A percentile compares a stretch with the other conserved stretches of the same genome.
Conservation (phyloP, 2,113 vertebrate species). For the Anas platyrhynchos region DNA sequence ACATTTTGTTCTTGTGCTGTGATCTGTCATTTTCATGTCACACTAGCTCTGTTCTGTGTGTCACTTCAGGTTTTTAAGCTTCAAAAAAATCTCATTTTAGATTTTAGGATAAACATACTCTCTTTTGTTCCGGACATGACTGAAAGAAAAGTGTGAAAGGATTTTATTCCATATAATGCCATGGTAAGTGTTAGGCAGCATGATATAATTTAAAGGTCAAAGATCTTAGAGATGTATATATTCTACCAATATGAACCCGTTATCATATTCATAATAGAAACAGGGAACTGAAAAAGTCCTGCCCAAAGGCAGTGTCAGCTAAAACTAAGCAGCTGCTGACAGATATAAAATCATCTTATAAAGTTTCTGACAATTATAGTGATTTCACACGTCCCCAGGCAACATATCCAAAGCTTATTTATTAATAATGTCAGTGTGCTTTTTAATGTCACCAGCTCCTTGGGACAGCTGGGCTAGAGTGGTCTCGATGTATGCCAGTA, state of each 20-base stretch:
- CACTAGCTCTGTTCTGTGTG: not conserved
- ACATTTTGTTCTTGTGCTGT: not conserved
- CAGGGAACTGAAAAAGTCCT: not conserved
- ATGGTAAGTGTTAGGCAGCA: not conserved
- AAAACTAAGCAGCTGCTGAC: not conserved
- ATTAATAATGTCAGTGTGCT: not conserved
- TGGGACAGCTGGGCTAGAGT: not conserved
- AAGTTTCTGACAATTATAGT: not conserved
- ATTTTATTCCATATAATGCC: not conserved
- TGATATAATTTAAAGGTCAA: not conserved
- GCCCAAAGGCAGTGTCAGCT: not conserved
- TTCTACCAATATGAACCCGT: not conserved
- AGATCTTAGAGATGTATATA: not conserved
- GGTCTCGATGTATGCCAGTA: too few relatives aligned
- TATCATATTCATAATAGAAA: not conserved
- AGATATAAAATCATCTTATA: not conserved
- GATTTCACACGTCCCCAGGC: not conserved
- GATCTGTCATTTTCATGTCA: not conserved
- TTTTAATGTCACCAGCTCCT: accelerated
- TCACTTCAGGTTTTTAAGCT: not conserved
- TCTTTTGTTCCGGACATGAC: not conserved
- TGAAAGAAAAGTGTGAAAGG: accelerated
- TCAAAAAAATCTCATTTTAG: not conserved
- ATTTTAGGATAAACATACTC: not conserved
- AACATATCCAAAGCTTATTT: not conserved